Conservation (phyloP, 2,113 vertebrate genomes). For the Cairina moschata region DNA sequence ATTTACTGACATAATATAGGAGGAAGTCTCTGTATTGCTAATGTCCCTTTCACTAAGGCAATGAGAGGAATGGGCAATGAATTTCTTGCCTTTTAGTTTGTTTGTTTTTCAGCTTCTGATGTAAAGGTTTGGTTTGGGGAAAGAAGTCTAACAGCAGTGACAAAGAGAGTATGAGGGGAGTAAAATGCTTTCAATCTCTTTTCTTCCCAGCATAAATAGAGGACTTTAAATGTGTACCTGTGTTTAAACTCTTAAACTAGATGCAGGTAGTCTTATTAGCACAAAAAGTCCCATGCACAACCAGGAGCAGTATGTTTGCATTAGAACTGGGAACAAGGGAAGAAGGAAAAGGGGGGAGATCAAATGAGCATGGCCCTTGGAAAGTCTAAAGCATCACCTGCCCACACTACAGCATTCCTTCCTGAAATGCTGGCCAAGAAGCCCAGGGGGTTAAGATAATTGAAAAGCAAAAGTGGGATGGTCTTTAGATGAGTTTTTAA, state of each 20-base stretch:
- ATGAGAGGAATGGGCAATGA: not conserved
- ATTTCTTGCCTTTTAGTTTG: not conserved
- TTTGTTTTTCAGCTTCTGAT: not conserved
- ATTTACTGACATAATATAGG: fast-evolving
- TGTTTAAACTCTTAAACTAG: not conserved
- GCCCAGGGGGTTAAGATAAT: not conserved
- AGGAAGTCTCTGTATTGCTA: not conserved
- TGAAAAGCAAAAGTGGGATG: not conserved
- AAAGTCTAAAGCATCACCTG: not conserved
- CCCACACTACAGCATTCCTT: not conserved
- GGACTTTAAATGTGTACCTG: not conserved
- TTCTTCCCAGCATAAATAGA: not conserved
- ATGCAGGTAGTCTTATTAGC: not conserved
- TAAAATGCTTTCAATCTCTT: not conserved
- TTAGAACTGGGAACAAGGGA: not conserved
- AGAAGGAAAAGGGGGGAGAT: not conserved
- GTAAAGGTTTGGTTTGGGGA: not conserved
- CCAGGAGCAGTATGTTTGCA: not conserved
- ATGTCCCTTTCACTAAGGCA: not conserved
- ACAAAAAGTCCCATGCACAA: not conserved
- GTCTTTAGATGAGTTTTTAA: conserved; percentile 40
- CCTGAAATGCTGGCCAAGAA: not conserved
- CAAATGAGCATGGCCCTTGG: not conserved
- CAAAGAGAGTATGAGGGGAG: not conserved
- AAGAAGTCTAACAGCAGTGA: not conserved